Evolutionary conservation across 2,797 vertebrate species (phyloP).

Genomic region (Spatula versicolor): DNA sequence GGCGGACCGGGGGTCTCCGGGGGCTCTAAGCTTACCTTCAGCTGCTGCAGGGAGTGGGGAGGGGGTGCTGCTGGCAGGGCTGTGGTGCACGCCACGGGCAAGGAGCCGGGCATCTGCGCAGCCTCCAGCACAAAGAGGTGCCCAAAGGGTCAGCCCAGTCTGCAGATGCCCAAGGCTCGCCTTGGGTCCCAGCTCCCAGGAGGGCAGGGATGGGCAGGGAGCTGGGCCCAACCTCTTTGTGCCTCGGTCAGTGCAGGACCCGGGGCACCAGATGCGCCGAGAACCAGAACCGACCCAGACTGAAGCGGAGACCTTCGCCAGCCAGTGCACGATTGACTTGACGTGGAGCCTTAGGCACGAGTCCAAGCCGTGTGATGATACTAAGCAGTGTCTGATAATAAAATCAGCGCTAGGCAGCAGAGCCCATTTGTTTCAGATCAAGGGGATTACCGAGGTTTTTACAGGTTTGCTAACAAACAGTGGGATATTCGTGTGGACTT

Average conservation of each 20-base stretch:
- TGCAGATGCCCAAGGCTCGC: fast-evolving
- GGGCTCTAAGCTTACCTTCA: background rate
- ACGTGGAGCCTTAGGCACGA: background rate
- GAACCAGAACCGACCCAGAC: background rate
- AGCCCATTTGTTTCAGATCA: conserved; percentile 62
- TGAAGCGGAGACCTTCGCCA: background rate
- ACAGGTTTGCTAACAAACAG: conserved; percentile 38
- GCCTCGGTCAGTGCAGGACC: background rate
- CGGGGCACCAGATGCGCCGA: background rate
- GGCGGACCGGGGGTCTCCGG: background rate
- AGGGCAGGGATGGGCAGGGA: too few species aligned
- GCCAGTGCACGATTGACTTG: background rate
- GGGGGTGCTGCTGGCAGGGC: background rate
- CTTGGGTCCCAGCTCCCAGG: background rate
- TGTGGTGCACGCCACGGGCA: background rate
- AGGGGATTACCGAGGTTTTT: conserved; percentile 43
- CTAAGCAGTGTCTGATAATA: conserved; percentile 60
- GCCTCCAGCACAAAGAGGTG: background rate
- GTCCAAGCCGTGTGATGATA: conserved; percentile 39
- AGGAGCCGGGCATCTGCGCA: background rate
- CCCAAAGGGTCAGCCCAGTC: fast-evolving
- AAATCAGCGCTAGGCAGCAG: conserved; percentile 59
- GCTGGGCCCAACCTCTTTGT: background rate
- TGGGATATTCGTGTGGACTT: background rate
- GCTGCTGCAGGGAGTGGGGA: background rate